Evolutionary conservation across 1,140 invertebrate species (phyloP).

Genomic region (Cotesia chilonis): DNA sequence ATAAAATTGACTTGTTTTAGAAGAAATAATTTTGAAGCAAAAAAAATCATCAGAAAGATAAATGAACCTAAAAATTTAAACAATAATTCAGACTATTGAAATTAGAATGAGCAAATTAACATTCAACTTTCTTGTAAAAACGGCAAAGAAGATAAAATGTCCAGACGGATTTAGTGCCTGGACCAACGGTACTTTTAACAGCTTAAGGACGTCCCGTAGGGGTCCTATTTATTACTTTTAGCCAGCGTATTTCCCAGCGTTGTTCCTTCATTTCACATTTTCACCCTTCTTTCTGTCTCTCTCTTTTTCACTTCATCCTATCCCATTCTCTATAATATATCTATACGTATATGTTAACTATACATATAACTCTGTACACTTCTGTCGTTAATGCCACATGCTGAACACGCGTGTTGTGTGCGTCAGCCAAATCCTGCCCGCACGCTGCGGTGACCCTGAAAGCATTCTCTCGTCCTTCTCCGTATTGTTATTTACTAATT

Average conservation of each 20-base stretch:
- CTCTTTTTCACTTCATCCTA: not conserved
- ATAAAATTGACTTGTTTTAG: too few species aligned
- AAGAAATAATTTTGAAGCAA: too few species aligned
- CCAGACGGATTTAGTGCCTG: not conserved
- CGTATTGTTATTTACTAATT: constrained; percentile 25
- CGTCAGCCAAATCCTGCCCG: constrained; percentile 12
- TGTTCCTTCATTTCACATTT: not conserved
- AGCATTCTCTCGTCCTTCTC: constrained; percentile 19
- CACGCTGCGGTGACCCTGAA: constrained; percentile 20
- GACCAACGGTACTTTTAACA: constrained; percentile 14
- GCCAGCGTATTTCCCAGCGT: not conserved
- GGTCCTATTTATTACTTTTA: constrained; percentile 16
- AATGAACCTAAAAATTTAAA: too few species aligned
- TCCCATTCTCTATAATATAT: not conserved
- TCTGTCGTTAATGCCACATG: not conserved
- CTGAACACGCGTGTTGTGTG: constrained; percentile 9
- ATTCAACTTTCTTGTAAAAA: too few species aligned
- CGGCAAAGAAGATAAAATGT: too few species aligned
- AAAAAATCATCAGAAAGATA: too few species aligned
- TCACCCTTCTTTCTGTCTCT: constrained; percentile 14
- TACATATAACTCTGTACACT: too few species aligned
- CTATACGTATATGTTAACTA: too few species aligned
- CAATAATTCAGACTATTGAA: too few species aligned
- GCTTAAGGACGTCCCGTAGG: constrained; percentile 14
- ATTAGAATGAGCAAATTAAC: too few species aligned